Evolutionary conservation across 1,140 invertebrate species (phyloP).

Genomic region (Caenorhabditis brenneri): DNA sequence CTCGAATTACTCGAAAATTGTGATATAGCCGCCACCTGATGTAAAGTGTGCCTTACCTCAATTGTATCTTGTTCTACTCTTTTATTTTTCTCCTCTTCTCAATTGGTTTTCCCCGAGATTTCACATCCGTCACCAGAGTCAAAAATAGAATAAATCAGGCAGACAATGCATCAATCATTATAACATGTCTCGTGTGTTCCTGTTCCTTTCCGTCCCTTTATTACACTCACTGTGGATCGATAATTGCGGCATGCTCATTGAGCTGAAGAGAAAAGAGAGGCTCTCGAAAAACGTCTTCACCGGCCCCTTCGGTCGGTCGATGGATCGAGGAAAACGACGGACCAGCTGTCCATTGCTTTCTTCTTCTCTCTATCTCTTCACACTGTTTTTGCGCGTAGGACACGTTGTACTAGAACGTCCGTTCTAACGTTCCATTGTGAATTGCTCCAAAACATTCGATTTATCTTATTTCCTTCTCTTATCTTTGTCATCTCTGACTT

Average conservation of each 20-base stretch:
- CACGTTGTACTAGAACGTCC: slow-evolving; percentile 28
- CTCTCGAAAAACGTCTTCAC: slow-evolving; percentile 41
- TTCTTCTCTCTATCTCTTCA: background rate
- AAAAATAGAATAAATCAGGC: slow-evolving; percentile 19
- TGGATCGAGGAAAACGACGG: slow-evolving; percentile 22
- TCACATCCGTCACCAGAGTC: background rate
- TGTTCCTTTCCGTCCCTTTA: background rate
- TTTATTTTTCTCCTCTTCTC: background rate
- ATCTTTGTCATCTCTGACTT: background rate
- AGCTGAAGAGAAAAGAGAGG: background rate
- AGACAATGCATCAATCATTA: slow-evolving; percentile 14
- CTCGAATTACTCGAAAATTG: background rate
- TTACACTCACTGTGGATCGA: slow-evolving; percentile 11
- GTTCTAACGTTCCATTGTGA: background rate
- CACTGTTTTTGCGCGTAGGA: slow-evolving; percentile 31
- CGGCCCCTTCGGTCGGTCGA: background rate
- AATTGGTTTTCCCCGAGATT: background rate
- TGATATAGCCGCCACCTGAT: background rate
- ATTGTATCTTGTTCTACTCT: background rate
- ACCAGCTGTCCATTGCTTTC: slow-evolving; percentile 29
- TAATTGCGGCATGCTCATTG: slow-evolving; percentile 23
- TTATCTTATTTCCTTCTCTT: background rate
- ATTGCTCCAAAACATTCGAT: slow-evolving; percentile 27
- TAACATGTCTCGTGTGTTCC: slow-evolving; percentile 33
- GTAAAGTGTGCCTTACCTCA: slow-evolving; percentile 11